Evolutionary conservation across 2,888 invertebrate species (phyloP).

Genomic region (Cantharis nigra): DNA sequence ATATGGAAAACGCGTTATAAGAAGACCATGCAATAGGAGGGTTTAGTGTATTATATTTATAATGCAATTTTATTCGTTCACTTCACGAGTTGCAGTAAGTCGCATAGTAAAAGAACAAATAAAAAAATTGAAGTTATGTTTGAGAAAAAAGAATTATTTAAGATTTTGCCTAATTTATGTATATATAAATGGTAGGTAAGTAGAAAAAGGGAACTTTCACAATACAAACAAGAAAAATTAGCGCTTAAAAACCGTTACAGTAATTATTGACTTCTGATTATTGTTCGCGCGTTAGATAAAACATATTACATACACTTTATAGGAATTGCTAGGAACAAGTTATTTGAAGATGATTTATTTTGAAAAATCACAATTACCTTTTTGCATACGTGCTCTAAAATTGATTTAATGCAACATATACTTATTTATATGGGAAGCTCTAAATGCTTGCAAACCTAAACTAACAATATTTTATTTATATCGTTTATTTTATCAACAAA

Average conservation of each 20-base stretch:
- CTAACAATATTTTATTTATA: not conserved
- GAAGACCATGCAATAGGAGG: no score
- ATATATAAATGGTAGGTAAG: no score
- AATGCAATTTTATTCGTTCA: no score
- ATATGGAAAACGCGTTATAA: no score
- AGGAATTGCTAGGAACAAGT: not conserved
- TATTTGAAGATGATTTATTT: not conserved
- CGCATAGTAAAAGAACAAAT: no score
- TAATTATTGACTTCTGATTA: not conserved
- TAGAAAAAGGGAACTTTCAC: no score
- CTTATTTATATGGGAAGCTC: not conserved
- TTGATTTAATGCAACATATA: not conserved
- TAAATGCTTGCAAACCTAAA: not conserved
- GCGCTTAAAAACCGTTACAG: not conserved
- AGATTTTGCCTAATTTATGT: no score
- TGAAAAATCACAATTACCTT: not conserved
- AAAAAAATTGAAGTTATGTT: no score
- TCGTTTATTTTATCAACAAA: not conserved
- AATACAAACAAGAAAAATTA: not conserved
- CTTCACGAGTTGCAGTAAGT: no score
- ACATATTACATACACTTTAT: not conserved
- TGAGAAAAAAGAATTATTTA: no score
- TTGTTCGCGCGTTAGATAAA: not conserved
- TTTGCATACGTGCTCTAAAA: not conserved
- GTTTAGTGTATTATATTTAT: no score